These are phyloP conservation scores for Noturus placidus DNA, from an alignment of 2,113 vertebrate species.

Conservation along the genomic window DNA sequence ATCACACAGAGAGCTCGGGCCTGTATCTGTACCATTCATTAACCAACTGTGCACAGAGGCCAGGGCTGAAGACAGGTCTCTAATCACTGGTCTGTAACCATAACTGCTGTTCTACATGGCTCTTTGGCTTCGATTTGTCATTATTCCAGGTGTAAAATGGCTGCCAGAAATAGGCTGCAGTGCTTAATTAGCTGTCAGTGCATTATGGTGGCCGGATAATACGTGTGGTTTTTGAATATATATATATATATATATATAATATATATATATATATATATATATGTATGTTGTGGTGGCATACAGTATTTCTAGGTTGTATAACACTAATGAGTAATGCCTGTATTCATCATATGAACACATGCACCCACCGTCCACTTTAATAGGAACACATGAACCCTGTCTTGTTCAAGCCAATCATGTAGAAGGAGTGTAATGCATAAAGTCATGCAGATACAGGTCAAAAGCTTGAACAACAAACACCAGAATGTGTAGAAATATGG, in stretches of 20 bases:
- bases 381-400: not conserved
- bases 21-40: slow-evolving; percentile 78
- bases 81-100: slow-evolving; percentile 64
- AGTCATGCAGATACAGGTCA: not conserved
- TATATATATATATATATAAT: no score
- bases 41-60: slow-evolving; percentile 78
- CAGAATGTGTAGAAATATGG: not conserved
- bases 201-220: not conserved
- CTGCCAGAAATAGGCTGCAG: slow-evolving; percentile 27
- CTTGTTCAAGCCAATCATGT: not conserved
- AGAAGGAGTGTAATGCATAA: not conserved
- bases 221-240: no score
- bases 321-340: not conserved
- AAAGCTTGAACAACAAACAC: not conserved
- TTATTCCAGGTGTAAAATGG: slow-evolving; percentile 40
- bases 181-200: slow-evolving; percentile 42
- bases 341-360: not conserved
- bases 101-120: slow-evolving; percentile 52
- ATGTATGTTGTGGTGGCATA: not conserved
- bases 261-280: no score
- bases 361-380: not conserved
- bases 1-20: slow-evolving; percentile 86
- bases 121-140: slow-evolving; percentile 29
- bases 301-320: not conserved
- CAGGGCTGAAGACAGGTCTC: slow-evolving; percentile 69